Base-by-base conservation (phyloP, 2,113 vertebrate species). In the Monopterus albus region DNA sequence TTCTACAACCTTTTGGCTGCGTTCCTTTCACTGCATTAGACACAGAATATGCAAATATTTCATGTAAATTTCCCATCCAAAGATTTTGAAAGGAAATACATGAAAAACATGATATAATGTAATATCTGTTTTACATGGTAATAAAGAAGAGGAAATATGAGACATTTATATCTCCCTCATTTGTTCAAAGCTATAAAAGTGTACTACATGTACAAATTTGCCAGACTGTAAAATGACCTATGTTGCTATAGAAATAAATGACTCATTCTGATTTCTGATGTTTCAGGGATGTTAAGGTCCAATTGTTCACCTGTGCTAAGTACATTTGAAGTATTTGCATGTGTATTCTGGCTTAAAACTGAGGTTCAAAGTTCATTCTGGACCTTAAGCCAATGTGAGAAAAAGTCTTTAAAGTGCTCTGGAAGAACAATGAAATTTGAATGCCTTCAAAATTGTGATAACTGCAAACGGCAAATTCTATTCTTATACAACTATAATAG, bases 41-140 rank as follows among this genome's bases (percentile, higher is more conserved):
- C 93, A 92, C 94, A 87, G 81, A 95, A 96, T 97, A 97, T 97
- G 95, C 96, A 98, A 96, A 94, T 92, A 92, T 89, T 92, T 93
- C 90, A 80, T 91, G 90, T 89, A 91, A 86, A 92, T 89, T 93
- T 90, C 87, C 92, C 91, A 81, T 83, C 75, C 94, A 93, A 92
- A 92, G 92, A 92, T 94, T 94, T 92, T 89, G 85, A 88, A 86
- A 92, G 91, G 89, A 92, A 92, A 91, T 92, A 94, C 90, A 90
- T 91, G 60, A 76, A 81, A 88, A 88, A 91, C 89, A 65, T 81
- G 88, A 86, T 90, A 92, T 92, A 89, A 88, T 90, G 81, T 94
- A 92, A 93, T 89, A 91, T 85, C 90, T 83, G 12, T 91, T 72
- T 93, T 83, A 81, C 91, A 94, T 93, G 88, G 91, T 95, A 98